Percentiles rank a stretch among this genome's conserved stretches.
phyloP scores from a whole-genome alignment of 2,113 vertebrate genomes.

The Hemiscyllium ocellatum region DNA sequence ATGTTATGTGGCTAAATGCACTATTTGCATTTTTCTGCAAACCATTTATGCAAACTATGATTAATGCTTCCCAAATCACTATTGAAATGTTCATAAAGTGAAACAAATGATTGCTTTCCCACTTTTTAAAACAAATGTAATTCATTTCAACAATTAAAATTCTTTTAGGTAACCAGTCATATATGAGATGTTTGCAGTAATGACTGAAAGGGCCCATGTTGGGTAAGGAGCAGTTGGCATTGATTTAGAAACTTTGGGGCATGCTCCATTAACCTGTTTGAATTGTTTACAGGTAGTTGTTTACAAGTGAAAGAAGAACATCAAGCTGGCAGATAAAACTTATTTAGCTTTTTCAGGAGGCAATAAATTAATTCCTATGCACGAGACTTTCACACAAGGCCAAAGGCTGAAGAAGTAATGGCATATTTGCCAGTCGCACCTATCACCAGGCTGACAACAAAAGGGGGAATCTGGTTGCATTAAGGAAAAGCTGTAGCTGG shows the following conservation, averaged over 20 bases:
- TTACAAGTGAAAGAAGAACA: neutral
- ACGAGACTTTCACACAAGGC: neutral
- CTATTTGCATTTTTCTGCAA: neutral
- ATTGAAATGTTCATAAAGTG: neutral
- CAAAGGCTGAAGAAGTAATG: neutral
- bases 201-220: neutral
- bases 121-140: neutral
- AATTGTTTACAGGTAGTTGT: conserved; percentile 10
- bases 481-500: neutral
- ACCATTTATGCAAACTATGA: neutral
- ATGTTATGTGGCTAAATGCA: neutral
- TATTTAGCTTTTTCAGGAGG: neutral
- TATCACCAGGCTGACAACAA: neutral
- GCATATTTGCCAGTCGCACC: neutral
- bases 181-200: neutral
- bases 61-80: neutral
- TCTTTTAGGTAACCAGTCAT: neutral
- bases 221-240: neutral
- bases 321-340: neutral
- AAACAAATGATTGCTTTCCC: neutral
- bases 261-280: neutral
- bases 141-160: neutral
- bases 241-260: neutral
- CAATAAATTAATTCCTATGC: neutral
- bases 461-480: neutral